Evolutionary conservation across 2,113 vertebrate species (phyloP).

Genomic region (Mionectes macconnelli): DNA sequence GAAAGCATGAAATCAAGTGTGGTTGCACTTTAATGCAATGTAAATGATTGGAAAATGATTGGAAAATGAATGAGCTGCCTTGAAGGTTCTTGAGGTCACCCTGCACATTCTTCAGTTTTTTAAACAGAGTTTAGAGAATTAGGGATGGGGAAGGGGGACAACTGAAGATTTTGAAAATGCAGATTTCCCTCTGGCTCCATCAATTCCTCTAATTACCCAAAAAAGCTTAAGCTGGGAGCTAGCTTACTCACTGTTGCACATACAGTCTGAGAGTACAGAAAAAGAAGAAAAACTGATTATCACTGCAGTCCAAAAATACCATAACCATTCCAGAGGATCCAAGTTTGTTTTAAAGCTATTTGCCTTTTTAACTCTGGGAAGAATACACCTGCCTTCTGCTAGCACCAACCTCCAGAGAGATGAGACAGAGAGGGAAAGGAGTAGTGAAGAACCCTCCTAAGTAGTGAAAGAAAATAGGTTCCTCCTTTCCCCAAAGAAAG

Average conservation of each 20-base stretch:
- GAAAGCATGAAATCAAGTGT: not conserved
- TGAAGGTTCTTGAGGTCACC: not conserved
- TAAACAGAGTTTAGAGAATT: not conserved
- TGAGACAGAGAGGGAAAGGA: not conserved
- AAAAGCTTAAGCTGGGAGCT: not conserved
- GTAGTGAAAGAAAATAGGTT: not conserved
- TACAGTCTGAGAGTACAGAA: not conserved
- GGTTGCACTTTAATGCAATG: not conserved
- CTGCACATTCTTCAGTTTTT: not conserved
- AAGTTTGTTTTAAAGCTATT: not conserved
- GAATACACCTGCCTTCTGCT: not conserved
- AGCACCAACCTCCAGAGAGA: not conserved
- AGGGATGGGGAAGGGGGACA: not conserved
- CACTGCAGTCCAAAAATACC: not conserved
- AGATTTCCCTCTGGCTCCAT: not conserved
- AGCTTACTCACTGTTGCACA: not conserved
- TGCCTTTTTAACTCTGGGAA: not conserved
- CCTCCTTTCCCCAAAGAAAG: not conserved
- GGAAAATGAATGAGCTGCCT: not conserved
- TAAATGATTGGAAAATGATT: not conserved
- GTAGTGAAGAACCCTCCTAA: not conserved
- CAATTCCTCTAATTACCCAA: not conserved
- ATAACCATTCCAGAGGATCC: not conserved
- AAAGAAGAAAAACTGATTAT: not conserved
- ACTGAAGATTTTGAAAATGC: not conserved